Percentiles rank a stretch among this genome's conserved stretches.
phyloP scores from a whole-genome alignment of 1,140 invertebrate species.

The Halesus radiatus region DNA sequence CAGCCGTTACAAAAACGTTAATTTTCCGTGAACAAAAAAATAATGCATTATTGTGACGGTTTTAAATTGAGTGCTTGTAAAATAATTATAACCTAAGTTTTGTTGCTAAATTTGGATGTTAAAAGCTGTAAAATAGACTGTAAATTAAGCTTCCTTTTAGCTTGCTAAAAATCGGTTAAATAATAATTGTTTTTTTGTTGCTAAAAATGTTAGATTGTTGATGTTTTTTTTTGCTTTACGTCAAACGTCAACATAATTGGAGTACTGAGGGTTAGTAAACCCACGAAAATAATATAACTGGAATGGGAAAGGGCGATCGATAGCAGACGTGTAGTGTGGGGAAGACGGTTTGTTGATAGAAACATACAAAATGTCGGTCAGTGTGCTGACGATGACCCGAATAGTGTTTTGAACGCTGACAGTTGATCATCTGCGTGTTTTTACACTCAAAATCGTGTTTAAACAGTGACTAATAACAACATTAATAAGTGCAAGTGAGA shows the following conservation, averaged over 20 bases:
- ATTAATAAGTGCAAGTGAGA: too few relatives aligned
- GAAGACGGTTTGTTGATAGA: conserved; percentile 6
- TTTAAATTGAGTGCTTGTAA: background rate
- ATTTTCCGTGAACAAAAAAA: background rate
- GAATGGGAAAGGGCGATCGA: conserved; percentile 1
- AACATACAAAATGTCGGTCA: conserved; percentile 27
- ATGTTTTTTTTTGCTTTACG: background rate
- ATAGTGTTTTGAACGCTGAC: background rate
- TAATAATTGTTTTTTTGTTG: background rate
- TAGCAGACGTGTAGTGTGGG: background rate
- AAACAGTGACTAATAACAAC: too few relatives aligned
- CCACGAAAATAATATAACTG: background rate
- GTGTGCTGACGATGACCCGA: conserved; percentile 17
- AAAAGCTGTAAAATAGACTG: too few relatives aligned
- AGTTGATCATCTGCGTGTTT: background rate
- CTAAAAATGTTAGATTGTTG: background rate
- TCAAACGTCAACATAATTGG: background rate
- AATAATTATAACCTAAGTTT: background rate
- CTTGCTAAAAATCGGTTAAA: too few relatives aligned
- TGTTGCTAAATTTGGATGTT: too few relatives aligned
- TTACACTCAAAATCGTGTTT: too few relatives aligned
- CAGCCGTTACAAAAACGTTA: background rate
- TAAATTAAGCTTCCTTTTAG: too few relatives aligned
- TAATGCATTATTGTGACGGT: background rate
- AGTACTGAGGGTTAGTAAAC: background rate